Evolutionary conservation across 2,888 invertebrate species (phyloP).

Genomic region (Eulithis testata): DNA sequence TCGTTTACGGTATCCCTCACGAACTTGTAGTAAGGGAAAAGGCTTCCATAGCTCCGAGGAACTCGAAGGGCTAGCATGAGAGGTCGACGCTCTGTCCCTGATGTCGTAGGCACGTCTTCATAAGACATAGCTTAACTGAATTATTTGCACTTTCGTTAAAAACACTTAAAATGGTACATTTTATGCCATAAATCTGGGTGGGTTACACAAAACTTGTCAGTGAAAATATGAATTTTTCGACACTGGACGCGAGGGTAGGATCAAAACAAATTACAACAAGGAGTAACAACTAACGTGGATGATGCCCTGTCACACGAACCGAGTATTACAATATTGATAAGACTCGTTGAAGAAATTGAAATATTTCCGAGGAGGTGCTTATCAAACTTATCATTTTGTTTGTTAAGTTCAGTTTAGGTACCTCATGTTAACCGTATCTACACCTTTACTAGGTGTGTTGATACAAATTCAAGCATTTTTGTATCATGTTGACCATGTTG

Average conservation of each 20-base stretch:
- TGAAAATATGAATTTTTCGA: constrained; percentile 15
- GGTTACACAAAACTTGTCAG: constrained; percentile 30
- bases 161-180: constrained; percentile 57
- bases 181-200: constrained; percentile 63
- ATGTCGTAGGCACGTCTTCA: constrained; percentile 55
- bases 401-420: constrained; percentile 55
- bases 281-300: constrained; percentile 29
- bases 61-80: constrained; percentile 70
- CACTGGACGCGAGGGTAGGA: constrained; percentile 31
- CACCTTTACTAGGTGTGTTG: constrained; percentile 9
- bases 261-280: background rate
- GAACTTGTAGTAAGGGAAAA: constrained; percentile 86
- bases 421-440: constrained; percentile 31
- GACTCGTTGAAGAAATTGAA: constrained; percentile 66
- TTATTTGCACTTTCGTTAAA: constrained; percentile 56
- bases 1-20: constrained; percentile 78
- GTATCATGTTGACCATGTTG: too few species aligned
- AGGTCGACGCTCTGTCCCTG: constrained; percentile 68
- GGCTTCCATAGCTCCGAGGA: constrained; percentile 85
- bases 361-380: constrained; percentile 63
- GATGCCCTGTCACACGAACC: constrained; percentile 35
- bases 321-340: constrained; percentile 64
- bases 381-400: constrained; percentile 76
- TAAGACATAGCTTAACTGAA: constrained; percentile 59
- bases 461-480: background rate